Percentiles rank a stretch among this genome's conserved stretches.
phyloP scores from a whole-genome alignment of 1,140 invertebrate genomes.

The Drosophila yakuba region DNA sequence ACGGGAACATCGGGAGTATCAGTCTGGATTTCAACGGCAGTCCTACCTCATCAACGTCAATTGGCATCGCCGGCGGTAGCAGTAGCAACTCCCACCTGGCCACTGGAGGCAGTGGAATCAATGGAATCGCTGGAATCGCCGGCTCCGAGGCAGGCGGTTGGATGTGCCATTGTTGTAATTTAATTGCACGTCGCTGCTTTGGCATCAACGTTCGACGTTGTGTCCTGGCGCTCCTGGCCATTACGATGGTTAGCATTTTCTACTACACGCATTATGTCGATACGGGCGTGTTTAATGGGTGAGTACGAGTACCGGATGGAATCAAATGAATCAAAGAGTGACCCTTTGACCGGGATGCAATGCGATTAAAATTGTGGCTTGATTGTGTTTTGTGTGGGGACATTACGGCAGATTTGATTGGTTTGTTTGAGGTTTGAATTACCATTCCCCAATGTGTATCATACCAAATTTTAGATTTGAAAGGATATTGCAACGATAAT shows the following conservation, averaged over 20 bases:
- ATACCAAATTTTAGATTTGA: not conserved
- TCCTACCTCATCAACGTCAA: slow-evolving; percentile 60
- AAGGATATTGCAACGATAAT: no score
- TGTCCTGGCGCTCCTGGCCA: slow-evolving; percentile 88
- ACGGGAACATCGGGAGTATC: slow-evolving; percentile 14
- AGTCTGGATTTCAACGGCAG: slow-evolving; percentile 36
- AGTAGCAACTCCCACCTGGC: slow-evolving; percentile 11
- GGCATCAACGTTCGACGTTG: slow-evolving; percentile 90
- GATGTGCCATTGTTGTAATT: slow-evolving; percentile 80
- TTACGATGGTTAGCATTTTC: slow-evolving; percentile 90
- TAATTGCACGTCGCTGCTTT: slow-evolving; percentile 85
- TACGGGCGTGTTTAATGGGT: slow-evolving; percentile 90
- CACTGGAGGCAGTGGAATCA: not conserved
- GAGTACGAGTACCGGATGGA: slow-evolving; percentile 84
- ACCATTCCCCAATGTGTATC: no score
- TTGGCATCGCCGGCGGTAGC: slow-evolving; percentile 30
- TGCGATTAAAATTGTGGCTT: slow-evolving; percentile 6
- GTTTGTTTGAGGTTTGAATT: not conserved
- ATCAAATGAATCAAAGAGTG: slow-evolving; percentile 21
- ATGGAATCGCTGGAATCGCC: not conserved
- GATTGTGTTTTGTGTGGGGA: not conserved
- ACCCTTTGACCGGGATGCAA: slow-evolving; percentile 3
- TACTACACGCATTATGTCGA: slow-evolving; percentile 91
- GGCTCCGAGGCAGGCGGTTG: slow-evolving; percentile 21
- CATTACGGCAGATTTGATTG: not conserved